phyloP scores from a whole-genome alignment of 2,888 invertebrate genomes.

The Apoderus coryli region DNA sequence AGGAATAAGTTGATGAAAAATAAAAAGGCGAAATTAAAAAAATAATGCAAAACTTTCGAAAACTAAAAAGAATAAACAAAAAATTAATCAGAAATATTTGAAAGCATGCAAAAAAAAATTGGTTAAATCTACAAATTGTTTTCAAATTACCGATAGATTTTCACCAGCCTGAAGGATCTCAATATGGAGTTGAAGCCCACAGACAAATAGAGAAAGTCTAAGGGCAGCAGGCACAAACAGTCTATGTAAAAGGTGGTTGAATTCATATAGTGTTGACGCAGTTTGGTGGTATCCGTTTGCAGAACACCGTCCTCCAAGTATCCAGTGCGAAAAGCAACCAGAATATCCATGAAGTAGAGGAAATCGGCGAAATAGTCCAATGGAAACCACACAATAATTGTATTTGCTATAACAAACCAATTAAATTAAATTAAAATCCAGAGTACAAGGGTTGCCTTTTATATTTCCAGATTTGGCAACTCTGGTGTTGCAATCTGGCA shows the following conservation, averaged over 20 bases:
- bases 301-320: slow-evolving; percentile 96
- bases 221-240: slow-evolving; percentile 91
- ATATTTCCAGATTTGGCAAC: too few species aligned
- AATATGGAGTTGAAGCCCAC: slow-evolving; percentile 91
- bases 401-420: slow-evolving; percentile 46
- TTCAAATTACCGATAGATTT: too few species aligned
- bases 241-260: slow-evolving; percentile 91
- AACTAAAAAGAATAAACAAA: slow-evolving; percentile 8
- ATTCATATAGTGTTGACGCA: slow-evolving; percentile 96
- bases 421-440: too few species aligned
- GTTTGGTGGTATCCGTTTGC: slow-evolving; percentile 86
- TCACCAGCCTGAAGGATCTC: slow-evolving; percentile 83
- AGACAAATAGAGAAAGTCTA: slow-evolving; percentile 96
- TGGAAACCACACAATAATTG: slow-evolving; percentile 88
- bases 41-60: too few species aligned
- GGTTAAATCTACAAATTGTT: too few species aligned
- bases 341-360: slow-evolving; percentile 89
- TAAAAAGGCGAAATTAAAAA: too few species aligned
- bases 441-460: too few species aligned
- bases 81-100: too few species aligned
- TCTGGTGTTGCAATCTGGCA: too few species aligned
- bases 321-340: slow-evolving; percentile 94
- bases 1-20: too few species aligned
- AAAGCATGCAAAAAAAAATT: too few species aligned
- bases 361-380: slow-evolving; percentile 95